Percentiles rank a stretch among this genome's conserved stretches.
phyloP scores from a whole-genome alignment of 2,113 vertebrate genomes.

The Hipposideros armiger region DNA sequence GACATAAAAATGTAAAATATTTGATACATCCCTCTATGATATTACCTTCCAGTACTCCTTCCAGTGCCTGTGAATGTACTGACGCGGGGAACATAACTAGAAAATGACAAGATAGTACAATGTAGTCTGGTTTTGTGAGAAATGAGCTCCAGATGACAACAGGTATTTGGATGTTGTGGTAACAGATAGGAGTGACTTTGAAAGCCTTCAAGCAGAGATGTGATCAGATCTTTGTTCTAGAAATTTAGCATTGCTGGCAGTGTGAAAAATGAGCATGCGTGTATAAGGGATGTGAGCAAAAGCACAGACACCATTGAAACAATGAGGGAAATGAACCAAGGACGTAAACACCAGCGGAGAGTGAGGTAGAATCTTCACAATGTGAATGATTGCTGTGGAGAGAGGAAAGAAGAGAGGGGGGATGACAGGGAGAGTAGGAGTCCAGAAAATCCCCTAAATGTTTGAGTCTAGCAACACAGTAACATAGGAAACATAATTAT shows the following conservation, averaged over 20 bases:
- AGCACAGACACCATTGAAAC: not conserved
- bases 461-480: not conserved
- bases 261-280: not conserved
- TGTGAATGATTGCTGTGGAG: not conserved
- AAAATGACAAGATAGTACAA: not conserved
- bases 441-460: not conserved
- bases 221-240: not conserved
- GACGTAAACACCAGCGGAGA: not conserved
- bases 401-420: not conserved
- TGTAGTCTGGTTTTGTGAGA: rapidly evolving
- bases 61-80: not conserved
- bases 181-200: not conserved
- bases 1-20: not conserved
- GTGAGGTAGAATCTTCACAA: not conserved
- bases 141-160: not conserved
- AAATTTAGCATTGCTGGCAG: not conserved
- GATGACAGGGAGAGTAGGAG: not conserved
- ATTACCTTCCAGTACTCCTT: not conserved
- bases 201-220: not conserved
- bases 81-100: not conserved
- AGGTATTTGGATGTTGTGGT: not conserved
- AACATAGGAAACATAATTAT: not conserved
- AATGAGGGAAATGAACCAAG: not conserved
- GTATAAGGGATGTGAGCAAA: not conserved
- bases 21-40: not conserved